These are phyloP conservation scores for Ormyrus nitidulus DNA, from an alignment of 2,888 invertebrate genomes.

Conservation along the genomic window DNA sequence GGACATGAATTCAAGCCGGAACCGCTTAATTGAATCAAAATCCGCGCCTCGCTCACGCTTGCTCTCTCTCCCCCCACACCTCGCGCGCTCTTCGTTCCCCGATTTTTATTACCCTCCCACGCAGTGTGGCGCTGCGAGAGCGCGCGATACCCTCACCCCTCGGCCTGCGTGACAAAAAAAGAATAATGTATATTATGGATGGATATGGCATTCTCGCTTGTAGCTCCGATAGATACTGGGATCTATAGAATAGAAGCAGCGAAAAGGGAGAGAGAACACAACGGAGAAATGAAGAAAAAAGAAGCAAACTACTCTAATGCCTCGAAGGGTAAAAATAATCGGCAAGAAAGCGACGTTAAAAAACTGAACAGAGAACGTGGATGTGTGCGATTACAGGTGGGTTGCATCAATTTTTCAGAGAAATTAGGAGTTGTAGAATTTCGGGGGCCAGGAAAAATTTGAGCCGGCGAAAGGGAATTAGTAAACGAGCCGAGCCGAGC, in stretches of 20 bases:
- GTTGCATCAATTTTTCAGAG: constrained; percentile 32
- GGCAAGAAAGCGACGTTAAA: too few species aligned
- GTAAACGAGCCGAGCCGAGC: constrained; percentile 18
- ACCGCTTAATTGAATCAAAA: constrained; percentile 54
- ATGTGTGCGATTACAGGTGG: constrained; percentile 3
- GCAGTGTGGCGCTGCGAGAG: background rate
- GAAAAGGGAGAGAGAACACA: background rate
- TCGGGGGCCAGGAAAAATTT: constrained; percentile 32
- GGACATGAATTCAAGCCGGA: constrained; percentile 39
- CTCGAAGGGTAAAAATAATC: too few species aligned
- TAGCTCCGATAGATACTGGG: background rate
- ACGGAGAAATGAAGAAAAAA: background rate
- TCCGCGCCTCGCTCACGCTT: constrained; percentile 19
- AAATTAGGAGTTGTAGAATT: constrained; percentile 42
- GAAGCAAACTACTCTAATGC: background rate
- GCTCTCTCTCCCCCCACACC: background rate
- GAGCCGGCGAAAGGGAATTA: constrained; percentile 28
- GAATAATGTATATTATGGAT: constrained; percentile 6
- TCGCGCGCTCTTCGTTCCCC: background rate
- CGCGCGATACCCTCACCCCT: background rate
- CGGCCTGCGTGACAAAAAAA: background rate
- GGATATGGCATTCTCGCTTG: background rate
- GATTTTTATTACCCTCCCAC: constrained; percentile 44
- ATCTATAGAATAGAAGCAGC: constrained; percentile 15
- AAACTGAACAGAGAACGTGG: background rate